These are phyloP conservation scores for Ctenomys sociabilis DNA, from an alignment of 2,113 vertebrate genomes.

Conservation along the genomic window DNA sequence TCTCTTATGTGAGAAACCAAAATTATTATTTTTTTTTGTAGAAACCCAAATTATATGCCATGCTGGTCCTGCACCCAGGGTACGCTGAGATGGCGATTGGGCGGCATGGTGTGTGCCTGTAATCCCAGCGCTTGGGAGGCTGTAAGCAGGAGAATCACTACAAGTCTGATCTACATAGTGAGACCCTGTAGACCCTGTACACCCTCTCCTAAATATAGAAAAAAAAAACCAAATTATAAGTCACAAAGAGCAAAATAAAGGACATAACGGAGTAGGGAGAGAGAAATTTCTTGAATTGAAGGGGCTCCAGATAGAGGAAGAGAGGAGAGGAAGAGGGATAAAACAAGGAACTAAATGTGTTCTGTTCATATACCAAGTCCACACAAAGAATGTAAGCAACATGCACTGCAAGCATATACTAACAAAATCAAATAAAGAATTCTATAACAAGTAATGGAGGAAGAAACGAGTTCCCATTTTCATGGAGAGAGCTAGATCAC, in stretches of 20 bases:
- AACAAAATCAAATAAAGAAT: background rate
- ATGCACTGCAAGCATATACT: background rate
- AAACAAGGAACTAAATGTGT: background rate
- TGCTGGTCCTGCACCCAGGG: no score
- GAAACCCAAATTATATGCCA: no score
- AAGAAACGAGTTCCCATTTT: background rate
- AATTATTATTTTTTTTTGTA: no score
- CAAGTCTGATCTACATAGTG: no score
- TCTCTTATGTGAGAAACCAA: background rate
- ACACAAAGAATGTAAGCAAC: background rate
- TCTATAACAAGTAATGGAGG: background rate
- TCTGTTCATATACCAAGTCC: background rate
- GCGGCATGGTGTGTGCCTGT: no score
- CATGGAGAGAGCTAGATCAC: background rate
- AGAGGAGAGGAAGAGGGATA: background rate
- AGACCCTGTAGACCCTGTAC: no score
- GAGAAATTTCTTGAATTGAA: background rate
- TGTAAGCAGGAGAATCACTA: no score
- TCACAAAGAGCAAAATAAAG: background rate
- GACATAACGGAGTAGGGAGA: background rate
- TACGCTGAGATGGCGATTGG: no score
- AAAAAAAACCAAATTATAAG: background rate
- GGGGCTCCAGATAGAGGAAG: background rate
- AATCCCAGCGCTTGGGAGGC: no score
- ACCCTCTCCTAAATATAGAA: no score